These are phyloP conservation scores for Chymomyza procnemis DNA, from an alignment of 2,888 invertebrate genomes.

Conservation along the genomic window DNA sequence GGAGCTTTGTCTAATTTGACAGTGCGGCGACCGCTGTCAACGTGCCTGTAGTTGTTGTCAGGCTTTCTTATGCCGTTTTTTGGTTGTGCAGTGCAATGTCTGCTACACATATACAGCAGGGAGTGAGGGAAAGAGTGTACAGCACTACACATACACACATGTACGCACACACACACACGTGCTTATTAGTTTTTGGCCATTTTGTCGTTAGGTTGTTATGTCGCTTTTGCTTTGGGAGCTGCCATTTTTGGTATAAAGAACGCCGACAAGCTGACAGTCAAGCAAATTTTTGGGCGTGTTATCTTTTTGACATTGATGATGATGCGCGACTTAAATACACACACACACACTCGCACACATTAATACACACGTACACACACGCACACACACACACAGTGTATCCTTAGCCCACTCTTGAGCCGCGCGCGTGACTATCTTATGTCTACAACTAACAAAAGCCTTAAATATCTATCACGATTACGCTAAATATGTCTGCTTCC, in stretches of 20 bases:
- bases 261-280: slow-evolving; percentile 33
- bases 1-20: slow-evolving; percentile 43
- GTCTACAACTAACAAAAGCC: neutral
- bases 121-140: too few species aligned
- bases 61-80: neutral
- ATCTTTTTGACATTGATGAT: slow-evolving; percentile 61
- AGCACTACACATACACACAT: neutral
- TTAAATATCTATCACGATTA: neutral
- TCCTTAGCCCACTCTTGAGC: neutral
- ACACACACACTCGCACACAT: neutral
- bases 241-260: slow-evolving; percentile 4
- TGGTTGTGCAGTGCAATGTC: slow-evolving; percentile 14
- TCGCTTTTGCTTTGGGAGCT: slow-evolving; percentile 22
- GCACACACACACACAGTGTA: neutral
- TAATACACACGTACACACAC: slow-evolving; percentile 3
- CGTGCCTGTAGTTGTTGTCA: slow-evolving; percentile 18
- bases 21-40: slow-evolving; percentile 63
- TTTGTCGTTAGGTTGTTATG: slow-evolving; percentile 24
- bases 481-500: neutral
- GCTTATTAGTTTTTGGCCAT: slow-evolving; percentile 59
- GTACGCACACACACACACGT: neutral
- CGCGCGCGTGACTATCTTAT: neutral
- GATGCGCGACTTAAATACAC: slow-evolving; percentile 45
- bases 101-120: neutral
- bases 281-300: slow-evolving; percentile 66